A percentile compares a stretch with the other conserved stretches of the same genome.
Conservation (phyloP, 2,888 invertebrate species). For the Rhagophthalmus giganteus region DNA sequence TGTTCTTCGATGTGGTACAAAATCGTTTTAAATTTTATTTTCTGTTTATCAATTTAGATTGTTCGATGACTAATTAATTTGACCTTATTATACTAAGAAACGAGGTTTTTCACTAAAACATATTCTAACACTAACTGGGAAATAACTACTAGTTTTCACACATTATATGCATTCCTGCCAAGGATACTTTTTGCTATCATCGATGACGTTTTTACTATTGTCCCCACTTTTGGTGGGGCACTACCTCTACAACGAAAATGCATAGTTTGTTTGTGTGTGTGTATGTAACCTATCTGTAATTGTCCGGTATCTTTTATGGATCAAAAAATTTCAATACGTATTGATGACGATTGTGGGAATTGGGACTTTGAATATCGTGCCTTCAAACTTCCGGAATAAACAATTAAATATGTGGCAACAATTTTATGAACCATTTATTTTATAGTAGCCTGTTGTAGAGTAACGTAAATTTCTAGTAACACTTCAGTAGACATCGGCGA, state of each 20-base stretch:
- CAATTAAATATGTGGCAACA: slow-evolving; percentile 20
- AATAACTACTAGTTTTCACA: slow-evolving; percentile 24
- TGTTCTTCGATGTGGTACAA: slow-evolving; percentile 18
- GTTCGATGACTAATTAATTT: slow-evolving; percentile 1
- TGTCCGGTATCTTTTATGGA: slow-evolving; percentile 13
- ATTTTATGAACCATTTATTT: slow-evolving; percentile 33
- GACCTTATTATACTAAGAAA: no score
- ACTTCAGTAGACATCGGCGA: background rate
- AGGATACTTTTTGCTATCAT: slow-evolving; percentile 45
- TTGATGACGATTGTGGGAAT: slow-evolving; percentile 27
- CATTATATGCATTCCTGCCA: slow-evolving; percentile 51
- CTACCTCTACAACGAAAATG: slow-evolving; percentile 9
- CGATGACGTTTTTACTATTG: slow-evolving; percentile 38
- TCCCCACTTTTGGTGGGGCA: slow-evolving; percentile 27
- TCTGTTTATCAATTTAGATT: background rate
- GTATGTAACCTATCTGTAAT: no score
- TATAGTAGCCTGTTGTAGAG: slow-evolving; percentile 7
- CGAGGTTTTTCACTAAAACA: slow-evolving; percentile 9
- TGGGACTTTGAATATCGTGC: slow-evolving; percentile 21
- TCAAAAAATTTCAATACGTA: slow-evolving; percentile 15
- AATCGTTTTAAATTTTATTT: background rate
- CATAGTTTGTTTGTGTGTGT: no score
- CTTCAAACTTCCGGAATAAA: slow-evolving; percentile 24
- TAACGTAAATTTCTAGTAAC: slow-evolving; percentile 11
- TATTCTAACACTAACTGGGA: slow-evolving; percentile 24